Base-by-base conservation (phyloP, 2,888 invertebrate species). In the Nephrotoma appendiculata region DNA sequence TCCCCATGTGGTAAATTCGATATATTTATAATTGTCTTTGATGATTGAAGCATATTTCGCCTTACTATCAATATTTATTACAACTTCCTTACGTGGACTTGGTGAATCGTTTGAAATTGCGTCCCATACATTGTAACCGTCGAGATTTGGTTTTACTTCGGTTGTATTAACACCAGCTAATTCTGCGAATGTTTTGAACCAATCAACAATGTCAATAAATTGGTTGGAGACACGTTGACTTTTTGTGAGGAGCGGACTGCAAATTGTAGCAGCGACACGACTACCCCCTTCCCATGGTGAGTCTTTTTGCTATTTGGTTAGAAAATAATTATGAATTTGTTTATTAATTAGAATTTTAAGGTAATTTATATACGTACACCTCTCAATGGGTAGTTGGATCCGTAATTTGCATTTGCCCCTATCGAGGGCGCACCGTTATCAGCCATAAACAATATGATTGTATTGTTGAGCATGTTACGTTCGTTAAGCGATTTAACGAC, bases 231-330 rank as follows among this genome's bases (percentile, higher is more conserved):
- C 93, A 88, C 94, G 93, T 12, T 92, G 90, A 6, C 93, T 91
- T 84, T 91, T 88, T 31, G 90, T 90, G n/a, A 94, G 89, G 45
- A 92, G 88, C 0, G 96, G 95, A 89, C 95, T 95, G 94, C 96
- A 97, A 86, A 97, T 92, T 84, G 95, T 94, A 0, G 95, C 96
- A 0, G 94, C 94, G 0, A 95, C 96, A 87, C 97, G 93, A 0
- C 97, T 93, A 0, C 94, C 97, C 3, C 98, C 98, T 91, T 98
- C 98, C 94, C 95, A 97, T 0, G 96, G 92, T 0, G 96, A 95
- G 88, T 94, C 93, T 91, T 98, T 98, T 90, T 52, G 52, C 52
- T 52, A 15, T 52, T 2, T 15, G 15, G 15, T 15, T 15, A 15
- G 9, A 48, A 12, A 52, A 52, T 52, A 52, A 6, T 52, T 52